These are phyloP conservation scores for Urocynchramus pylzowi DNA, from an alignment of 2,113 vertebrate genomes.

Conservation along the genomic window DNA sequence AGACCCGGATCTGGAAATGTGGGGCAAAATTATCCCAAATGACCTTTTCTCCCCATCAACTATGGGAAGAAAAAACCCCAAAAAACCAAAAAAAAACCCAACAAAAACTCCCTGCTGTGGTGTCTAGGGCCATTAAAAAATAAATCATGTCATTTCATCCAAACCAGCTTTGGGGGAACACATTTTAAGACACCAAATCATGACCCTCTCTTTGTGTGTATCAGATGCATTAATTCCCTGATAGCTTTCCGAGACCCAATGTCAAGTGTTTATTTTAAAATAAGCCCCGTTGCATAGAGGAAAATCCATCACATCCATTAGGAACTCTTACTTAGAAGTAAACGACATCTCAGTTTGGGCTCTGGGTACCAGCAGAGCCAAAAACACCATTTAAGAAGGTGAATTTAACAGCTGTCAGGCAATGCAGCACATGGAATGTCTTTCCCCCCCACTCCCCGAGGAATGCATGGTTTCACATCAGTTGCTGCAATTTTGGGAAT, in stretches of 20 bases:
- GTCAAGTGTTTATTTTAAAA: slow-evolving; percentile 7
- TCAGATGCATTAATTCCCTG: background rate
- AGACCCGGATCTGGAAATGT: background rate
- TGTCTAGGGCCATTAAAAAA: background rate
- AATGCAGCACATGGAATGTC: rapidly evolving
- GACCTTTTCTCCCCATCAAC: background rate
- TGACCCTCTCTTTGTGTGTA: background rate
- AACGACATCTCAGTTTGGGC: background rate
- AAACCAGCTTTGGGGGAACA: background rate
- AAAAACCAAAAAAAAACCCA: background rate
- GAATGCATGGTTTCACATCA: background rate
- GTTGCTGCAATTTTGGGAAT: background rate
- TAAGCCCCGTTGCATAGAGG: background rate
- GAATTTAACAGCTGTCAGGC: background rate
- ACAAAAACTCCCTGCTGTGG: background rate
- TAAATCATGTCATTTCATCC: background rate
- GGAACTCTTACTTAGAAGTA: background rate
- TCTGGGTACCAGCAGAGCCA: background rate
- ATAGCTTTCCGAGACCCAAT: background rate
- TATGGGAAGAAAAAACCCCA: background rate
- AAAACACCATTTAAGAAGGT: background rate
- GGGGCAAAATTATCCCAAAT: background rate
- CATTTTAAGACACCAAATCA: background rate
- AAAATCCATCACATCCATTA: background rate
- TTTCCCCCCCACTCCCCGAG: background rate